Evolutionary conservation across 2,888 invertebrate genomes (phyloP).

Genomic region (Phlogophora meticulosa): DNA sequence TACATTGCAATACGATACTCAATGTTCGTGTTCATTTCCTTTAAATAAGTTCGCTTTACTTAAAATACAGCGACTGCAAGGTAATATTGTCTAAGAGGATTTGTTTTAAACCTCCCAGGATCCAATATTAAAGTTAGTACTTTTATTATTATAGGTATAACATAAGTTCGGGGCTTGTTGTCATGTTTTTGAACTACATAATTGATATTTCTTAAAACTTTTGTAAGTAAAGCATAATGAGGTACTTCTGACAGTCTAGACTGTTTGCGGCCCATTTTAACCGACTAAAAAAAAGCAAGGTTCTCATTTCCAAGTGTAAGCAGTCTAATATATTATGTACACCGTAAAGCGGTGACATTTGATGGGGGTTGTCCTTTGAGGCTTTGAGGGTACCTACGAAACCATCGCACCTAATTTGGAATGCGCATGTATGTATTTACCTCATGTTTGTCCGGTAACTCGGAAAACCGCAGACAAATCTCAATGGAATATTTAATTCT

Average conservation of each 20-base stretch:
- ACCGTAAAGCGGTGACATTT: slow-evolving; percentile 45
- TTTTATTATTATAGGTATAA: slow-evolving; percentile 3
- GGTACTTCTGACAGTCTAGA: not conserved
- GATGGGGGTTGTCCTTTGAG: slow-evolving; percentile 53
- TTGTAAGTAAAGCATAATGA: not conserved
- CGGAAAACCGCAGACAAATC: slow-evolving; percentile 42
- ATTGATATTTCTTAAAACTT: not conserved
- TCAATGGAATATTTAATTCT: slow-evolving; percentile 27
- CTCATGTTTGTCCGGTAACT: slow-evolving; percentile 24
- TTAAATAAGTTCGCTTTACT: slow-evolving; percentile 41
- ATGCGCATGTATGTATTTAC: slow-evolving; percentile 45
- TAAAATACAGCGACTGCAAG: slow-evolving; percentile 36
- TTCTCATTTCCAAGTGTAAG: slow-evolving; percentile 18
- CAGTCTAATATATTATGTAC: slow-evolving; percentile 27
- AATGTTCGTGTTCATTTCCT: slow-evolving; percentile 45
- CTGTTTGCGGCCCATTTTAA: not conserved
- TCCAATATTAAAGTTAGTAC: slow-evolving; percentile 22
- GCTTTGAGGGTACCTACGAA: slow-evolving; percentile 24
- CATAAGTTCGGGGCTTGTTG: not conserved
- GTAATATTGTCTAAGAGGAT: slow-evolving; percentile 32
- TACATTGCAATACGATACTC: slow-evolving; percentile 54
- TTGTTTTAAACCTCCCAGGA: slow-evolving; percentile 9
- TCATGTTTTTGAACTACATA: not conserved
- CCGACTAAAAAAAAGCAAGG: slow-evolving; percentile 3
- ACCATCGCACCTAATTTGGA: slow-evolving; percentile 46